Percentiles rank a stretch among this genome's conserved stretches.
Conservation (phyloP, 2,888 invertebrate genomes). For the Conus canariensis region DNA sequence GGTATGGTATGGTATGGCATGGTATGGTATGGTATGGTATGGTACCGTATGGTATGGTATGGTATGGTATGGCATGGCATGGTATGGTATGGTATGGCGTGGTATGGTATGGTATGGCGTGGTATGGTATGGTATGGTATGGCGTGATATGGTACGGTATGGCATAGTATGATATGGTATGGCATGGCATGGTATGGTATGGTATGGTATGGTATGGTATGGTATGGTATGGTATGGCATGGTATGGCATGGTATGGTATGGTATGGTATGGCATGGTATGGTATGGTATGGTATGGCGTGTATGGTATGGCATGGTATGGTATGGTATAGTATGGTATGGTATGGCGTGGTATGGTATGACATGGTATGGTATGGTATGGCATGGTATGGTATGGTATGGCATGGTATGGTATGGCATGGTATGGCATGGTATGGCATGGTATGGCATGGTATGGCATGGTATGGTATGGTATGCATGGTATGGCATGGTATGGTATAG, state of each 20-base stretch:
- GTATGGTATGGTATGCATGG: too few relatives aligned
- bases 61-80: constrained; percentile 11
- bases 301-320: not conserved
- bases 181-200: constrained; percentile 19
- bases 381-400: not conserved
- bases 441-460: constrained; percentile 7
- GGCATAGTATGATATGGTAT: constrained; percentile 23
- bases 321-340: not conserved
- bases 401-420: constrained; percentile 9
- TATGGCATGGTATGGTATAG: constrained; percentile 13
- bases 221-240: not conserved
- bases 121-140: constrained; percentile 19
- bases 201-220: constrained; percentile 21
- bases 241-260: constrained; percentile 16
- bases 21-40: constrained; percentile 18
- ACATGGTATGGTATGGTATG: not conserved
- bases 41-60: constrained; percentile 12
- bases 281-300: not conserved
- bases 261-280: not conserved
- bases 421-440: constrained; percentile 7
- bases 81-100: constrained; percentile 8
- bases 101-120: constrained; percentile 10
- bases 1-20: constrained; percentile 10
- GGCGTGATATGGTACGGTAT: constrained; percentile 9
- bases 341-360: not conserved